Percentiles rank a stretch among this genome's conserved stretches.
Evolutionary conservation across 2,888 invertebrate species (phyloP).

Genomic region (Halictus quadricinctus): DNA sequence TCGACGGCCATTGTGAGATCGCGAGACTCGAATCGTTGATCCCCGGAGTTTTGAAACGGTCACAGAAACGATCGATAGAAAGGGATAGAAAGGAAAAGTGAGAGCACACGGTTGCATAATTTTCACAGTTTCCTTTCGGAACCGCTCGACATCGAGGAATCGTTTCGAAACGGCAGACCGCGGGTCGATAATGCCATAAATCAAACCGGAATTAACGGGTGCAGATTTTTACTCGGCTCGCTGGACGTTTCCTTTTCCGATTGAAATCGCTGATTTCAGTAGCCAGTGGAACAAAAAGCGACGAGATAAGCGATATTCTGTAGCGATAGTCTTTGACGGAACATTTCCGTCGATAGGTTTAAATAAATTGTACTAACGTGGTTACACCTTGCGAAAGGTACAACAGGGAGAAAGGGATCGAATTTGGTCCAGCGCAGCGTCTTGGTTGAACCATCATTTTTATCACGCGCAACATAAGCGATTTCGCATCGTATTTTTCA

Average conservation of each 20-base stretch:
- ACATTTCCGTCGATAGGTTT: not conserved
- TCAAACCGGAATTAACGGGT: conserved; percentile 29
- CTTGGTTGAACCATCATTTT: not conserved
- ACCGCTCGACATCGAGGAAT: not conserved
- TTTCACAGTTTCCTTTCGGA: not conserved
- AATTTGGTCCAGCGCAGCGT: not conserved
- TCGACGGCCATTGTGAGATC: not conserved
- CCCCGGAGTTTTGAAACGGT: not conserved
- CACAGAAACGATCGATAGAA: not conserved
- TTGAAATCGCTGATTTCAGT: conserved; percentile 9
- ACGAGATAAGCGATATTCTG: not conserved
- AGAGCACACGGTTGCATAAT: conserved; percentile 7
- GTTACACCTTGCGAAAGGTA: not conserved
- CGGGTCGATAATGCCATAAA: conserved; percentile 11
- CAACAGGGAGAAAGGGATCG: not conserved
- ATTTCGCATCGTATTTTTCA: not conserved
- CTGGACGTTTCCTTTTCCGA: conserved; percentile 3
- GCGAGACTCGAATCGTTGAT: not conserved
- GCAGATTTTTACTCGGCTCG: conserved; percentile 9
- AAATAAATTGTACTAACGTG: not conserved
- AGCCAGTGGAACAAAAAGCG: not conserved
- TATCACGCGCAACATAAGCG: not conserved
- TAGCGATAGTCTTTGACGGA: not conserved
- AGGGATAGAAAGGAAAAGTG: conserved; percentile 1
- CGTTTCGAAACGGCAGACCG: not conserved